These are phyloP conservation scores for Caenorhabditis afra DNA, from an alignment of 2,888 invertebrate genomes.

Conservation along the genomic window DNA sequence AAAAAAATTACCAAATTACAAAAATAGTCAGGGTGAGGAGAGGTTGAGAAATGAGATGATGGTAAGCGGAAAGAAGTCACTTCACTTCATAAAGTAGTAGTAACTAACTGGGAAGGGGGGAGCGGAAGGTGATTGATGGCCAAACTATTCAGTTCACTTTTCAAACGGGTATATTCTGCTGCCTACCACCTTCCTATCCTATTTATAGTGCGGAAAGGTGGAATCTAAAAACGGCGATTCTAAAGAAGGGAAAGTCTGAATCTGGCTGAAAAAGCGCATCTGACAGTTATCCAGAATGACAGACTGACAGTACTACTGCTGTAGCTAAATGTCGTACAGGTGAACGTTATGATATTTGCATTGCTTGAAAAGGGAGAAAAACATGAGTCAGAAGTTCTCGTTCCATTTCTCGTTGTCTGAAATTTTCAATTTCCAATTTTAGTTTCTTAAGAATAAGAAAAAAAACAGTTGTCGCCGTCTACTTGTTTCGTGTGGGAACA, in stretches of 20 bases:
- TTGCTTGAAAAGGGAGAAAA: slow-evolving; percentile 6
- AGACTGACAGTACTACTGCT: neutral
- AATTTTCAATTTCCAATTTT: neutral
- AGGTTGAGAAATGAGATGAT: slow-evolving; percentile 12
- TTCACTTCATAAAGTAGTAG: slow-evolving; percentile 16
- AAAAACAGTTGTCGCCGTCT: neutral
- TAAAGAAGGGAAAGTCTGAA: too few relatives aligned
- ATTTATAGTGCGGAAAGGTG: too few relatives aligned
- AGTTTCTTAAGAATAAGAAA: neutral
- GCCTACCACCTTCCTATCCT: too few relatives aligned
- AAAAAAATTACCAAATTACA: too few relatives aligned
- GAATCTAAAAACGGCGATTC: too few relatives aligned
- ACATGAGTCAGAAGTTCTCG: slow-evolving; percentile 37
- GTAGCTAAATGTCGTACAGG: neutral
- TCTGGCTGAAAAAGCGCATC: too few relatives aligned
- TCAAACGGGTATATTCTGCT: slow-evolving; percentile 27
- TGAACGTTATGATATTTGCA: slow-evolving; percentile 13
- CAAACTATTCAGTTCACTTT: slow-evolving; percentile 29
- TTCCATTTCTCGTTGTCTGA: slow-evolving; percentile 2
- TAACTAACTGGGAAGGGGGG: slow-evolving; percentile 25
- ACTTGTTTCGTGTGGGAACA: slow-evolving; percentile 6
- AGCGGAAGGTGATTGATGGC: slow-evolving; percentile 51
- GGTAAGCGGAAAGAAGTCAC: slow-evolving; percentile 14
- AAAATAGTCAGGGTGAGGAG: too few relatives aligned
- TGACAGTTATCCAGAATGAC: slow-evolving; percentile 21